Evolutionary conservation across 2,888 invertebrate genomes (phyloP), one percentile per base, ranked within the genome.

Genomic region (Helobdella robusta): DNA sequence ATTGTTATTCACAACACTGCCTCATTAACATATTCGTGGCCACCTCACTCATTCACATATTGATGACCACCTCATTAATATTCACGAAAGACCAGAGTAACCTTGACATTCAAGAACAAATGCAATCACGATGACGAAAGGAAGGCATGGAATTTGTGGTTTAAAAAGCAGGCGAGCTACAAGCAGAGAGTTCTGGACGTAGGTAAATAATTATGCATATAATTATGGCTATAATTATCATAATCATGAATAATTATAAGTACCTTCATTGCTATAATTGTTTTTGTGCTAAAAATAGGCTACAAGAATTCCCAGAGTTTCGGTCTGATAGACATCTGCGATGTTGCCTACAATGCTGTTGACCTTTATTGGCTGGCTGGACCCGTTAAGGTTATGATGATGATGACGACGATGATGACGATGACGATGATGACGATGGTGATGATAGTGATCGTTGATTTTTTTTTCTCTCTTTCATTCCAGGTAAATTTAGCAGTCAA

Each of bases 71-170:
- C n/a, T n/a, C n/a, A n/a, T n/a, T n/a, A n/a, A n/a, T n/a, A n/a
- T n/a, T n/a, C n/a, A n/a, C n/a, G n/a, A n/a, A n/a, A n/a, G n/a
- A n/a, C n/a, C n/a, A n/a, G n/a, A n/a, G n/a, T n/a, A n/a, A n/a
- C n/a, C n/a, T n/a, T n/a, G n/a, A n/a, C n/a, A n/a, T n/a, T n/a
- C n/a, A n/a, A n/a, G n/a, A n/a, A n/a, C n/a, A 97, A 97, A 79
- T n/a, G n/a, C n/a, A n/a, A n/a, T n/a, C n/a, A n/a, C n/a, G 97
- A 95, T 79, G 97, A 97, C 76, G 97, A 98, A 83, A 89, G 93
- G 77, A 95, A 95, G 83, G 92, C 97, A 71, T 98, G 97, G 97
- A 94, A 95, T 81, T 94, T 95, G 82, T 98, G 98, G 98, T 95
- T 97, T 82, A 90, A 92, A 74, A 84, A 97, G 78, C 97, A 98